phyloP scores from a whole-genome alignment of 2,888 invertebrate species.

The Latheticus oryzae region DNA sequence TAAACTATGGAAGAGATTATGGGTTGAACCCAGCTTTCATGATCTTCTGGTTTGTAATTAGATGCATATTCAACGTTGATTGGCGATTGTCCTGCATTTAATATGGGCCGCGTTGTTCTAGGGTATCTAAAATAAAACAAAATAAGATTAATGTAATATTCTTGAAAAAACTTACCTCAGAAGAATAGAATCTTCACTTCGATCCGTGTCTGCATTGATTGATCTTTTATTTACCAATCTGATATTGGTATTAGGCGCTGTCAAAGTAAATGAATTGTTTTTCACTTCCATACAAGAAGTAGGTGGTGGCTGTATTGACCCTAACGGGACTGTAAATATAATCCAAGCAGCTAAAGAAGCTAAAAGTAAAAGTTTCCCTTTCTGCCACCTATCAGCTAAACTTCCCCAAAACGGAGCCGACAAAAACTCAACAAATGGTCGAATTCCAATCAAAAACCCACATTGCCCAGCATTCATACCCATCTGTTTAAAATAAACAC shows the following conservation, averaged over 20 bases:
- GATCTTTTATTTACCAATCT: constrained; percentile 69
- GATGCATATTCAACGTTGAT: constrained; percentile 79
- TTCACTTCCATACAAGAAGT: constrained; percentile 83
- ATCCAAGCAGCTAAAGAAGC: constrained; percentile 96
- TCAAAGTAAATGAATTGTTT: constrained; percentile 75
- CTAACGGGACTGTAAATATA: constrained; percentile 94
- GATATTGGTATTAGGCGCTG: constrained; percentile 68
- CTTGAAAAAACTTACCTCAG: constrained; percentile 44
- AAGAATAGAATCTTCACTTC: no score
- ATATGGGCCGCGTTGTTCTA: constrained; percentile 62
- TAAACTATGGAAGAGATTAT: constrained; percentile 95
- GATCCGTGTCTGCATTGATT: constrained; percentile 50
- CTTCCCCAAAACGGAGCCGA: constrained; percentile 99
- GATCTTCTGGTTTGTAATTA: constrained; percentile 78
- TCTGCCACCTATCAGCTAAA: constrained; percentile 87
- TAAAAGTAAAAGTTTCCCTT: constrained; percentile 87
- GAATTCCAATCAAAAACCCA: constrained; percentile 92
- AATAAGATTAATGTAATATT: no score
- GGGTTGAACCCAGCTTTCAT: constrained; percentile 86
- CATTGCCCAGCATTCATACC: constrained; percentile 96
- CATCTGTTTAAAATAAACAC: constrained; percentile 99
- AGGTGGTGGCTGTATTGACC: constrained; percentile 94
- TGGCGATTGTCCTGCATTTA: constrained; percentile 76
- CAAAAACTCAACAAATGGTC: constrained; percentile 97
- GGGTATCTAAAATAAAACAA: constrained; percentile 53